Evolutionary conservation across 1,140 invertebrate species (phyloP), one percentile per base, ranked within the genome.

Genomic region (Cardiocondyla obscurior): DNA sequence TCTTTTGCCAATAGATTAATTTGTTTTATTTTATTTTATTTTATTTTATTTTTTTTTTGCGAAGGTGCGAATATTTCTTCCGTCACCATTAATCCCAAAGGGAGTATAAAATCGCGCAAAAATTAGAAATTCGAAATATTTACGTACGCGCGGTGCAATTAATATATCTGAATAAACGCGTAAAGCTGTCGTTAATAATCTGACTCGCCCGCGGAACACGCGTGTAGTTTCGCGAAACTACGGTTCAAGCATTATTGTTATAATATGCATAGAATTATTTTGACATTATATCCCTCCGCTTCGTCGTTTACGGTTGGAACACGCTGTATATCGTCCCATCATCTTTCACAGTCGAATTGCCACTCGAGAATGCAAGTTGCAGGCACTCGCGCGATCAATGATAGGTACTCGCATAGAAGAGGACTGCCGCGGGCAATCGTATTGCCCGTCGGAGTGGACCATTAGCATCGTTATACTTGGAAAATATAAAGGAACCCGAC

Each of bases 401-500:
- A 44, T 74, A 82, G 82, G 85, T 73, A 74, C 82, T 87, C 64
- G 85, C 84, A 72, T 46, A 82, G 82, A 79, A 79, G 58, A n/a
- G 70, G 65, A 65, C 53, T 53, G 73, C 83, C 77, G 55, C 67
- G 60, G 60, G 65, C 86, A 87, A 87, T 88, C 86, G 85, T 84
- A 84, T 76, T 87, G 82, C 74, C 85, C 82, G 51, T 73, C 51
- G 70, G 51, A 72, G 69, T 57, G 81, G 53, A 62, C 86, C 69
- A 88, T 88, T 88, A 88, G 64, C 70, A 73, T 87, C 72, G 83
- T 88, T 88, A 85, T 87, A 87, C 86, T 88, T 83, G 4, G 79
- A 72, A 87, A 79, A 83, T 67, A 82, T 87, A 85, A 88, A 88
- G 86, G 86, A 83, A 39, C 46, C 58, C 69, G 82, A 85, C 55